Evolutionary conservation across 2,888 invertebrate species (phyloP), one percentile per base, ranked within the genome.

Genomic region (Cataglyphis livida): DNA sequence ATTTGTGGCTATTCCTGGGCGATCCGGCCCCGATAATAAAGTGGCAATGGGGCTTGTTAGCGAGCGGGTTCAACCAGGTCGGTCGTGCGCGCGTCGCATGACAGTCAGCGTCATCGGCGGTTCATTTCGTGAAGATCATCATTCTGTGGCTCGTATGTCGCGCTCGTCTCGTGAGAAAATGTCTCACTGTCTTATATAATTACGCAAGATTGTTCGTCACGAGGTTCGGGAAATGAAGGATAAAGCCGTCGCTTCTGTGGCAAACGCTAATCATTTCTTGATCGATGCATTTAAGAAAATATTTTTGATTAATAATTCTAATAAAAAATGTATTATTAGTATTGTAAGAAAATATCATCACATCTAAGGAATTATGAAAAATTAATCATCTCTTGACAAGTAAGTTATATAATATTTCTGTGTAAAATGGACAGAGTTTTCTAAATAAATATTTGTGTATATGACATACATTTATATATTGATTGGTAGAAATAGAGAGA

Each of bases 31-130:
- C 91, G 94, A 94, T 94, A 94, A 93, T 93, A 93, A 93, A 93
- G 94, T 94, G 93, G 94, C 94, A 94, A 94, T 93, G 93, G 93
- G 91, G 92, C 94, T 94, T 93, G 94, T 94, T 94, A 94, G 93
- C 91, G 90, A 90, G 89, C 87, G 87, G 90, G 91, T 91, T 92
- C 86, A 90, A 89, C 90, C 89, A 88, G 91, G 86, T 89, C 88
- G 87, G 83, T 70, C 83, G 81, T 87, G 82, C 85, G 82, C 85
- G 84, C 88, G 89, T 88, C 88, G 87, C 82, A 87, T 86, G 89
- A 89, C 90, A 87, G 91, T 93, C 92, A 91, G 91, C 90, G 91
- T 93, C 92, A 93, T 93, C 90, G 91, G 91, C 82, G 89, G 75
- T 73, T 88, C 85, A 84, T 85, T 87, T 70, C n/a, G 62, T 41